phyloP scores from a whole-genome alignment of 2,888 invertebrate species.

The Rhagium mordax region DNA sequence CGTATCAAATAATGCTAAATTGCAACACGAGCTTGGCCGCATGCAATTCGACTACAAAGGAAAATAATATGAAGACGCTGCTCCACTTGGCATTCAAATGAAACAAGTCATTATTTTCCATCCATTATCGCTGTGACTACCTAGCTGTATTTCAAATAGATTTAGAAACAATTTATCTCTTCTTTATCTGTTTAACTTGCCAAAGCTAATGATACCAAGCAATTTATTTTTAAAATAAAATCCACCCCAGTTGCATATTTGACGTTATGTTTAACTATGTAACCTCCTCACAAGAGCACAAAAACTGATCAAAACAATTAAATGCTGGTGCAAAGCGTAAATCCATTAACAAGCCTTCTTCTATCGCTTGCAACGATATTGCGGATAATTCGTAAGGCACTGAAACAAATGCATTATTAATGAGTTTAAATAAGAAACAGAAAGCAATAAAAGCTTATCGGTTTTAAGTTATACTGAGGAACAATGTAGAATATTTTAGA shows the following conservation, averaged over 20 bases:
- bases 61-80: not conserved
- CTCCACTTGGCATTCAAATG: too few relatives aligned
- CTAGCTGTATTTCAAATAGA: not conserved
- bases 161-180: not conserved
- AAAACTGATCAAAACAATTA: not conserved
- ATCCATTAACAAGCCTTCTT: not conserved
- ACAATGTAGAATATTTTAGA: constrained; percentile 24
- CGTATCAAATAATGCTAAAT: too few relatives aligned
- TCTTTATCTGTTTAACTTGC: not conserved
- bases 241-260: not conserved
- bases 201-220: not conserved
- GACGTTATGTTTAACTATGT: too few relatives aligned
- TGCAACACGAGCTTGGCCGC: too few relatives aligned
- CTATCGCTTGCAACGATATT: not conserved
- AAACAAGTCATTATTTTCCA: not conserved
- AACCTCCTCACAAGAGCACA: too few relatives aligned
- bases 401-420: constrained; percentile 23
- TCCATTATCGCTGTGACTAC: not conserved
- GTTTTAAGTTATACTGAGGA: constrained; percentile 14
- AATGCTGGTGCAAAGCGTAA: not conserved
- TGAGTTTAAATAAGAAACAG: constrained; percentile 11
- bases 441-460: constrained; percentile 22
- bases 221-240: not conserved
- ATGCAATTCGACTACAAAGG: not conserved
- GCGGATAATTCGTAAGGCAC: not conserved